Base-by-base conservation (phyloP, 2,888 invertebrate species). In the Sarcophaga rosellei region DNA sequence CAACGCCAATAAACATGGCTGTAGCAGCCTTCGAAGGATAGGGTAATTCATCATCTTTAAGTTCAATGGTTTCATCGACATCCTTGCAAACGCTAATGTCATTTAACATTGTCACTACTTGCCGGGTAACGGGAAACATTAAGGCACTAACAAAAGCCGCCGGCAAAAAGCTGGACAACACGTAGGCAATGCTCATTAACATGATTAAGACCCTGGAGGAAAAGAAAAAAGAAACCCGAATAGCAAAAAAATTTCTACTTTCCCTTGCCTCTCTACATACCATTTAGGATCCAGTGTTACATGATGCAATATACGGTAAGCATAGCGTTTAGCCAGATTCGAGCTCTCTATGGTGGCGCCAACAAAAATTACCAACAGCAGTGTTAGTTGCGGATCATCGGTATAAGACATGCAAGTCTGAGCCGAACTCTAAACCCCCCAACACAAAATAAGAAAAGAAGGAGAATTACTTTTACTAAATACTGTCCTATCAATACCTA, bases 1-100 rank as follows among this genome's bases (percentile, higher is more conserved):
- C 86, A 11, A 80, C 68, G 23, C 86, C 86, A 21, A 80, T 80
- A 57, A 77, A 86, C 23, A 86, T 83, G 4, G 83, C 83, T 61
- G 53, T 86, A 0, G 76, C 63, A 6, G 74, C 80, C 20, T 80
- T 83, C 0, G 86, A 83, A 4, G 82, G 82, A 73, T 86, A 80
- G 15, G 86, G 86, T 1, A 3, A 53, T 44, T 80, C 80, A 63
- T 86, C 86, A 20, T 80, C 82, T n/a, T 79, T 86, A 0, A 59
- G n/a, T 1, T 35, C 12, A 1, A 23, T 17, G 0, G 35, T 35
- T 10, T 83, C 86, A 62, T 83, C 63, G 0, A 77, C 5, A 4
- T 25, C 59, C 21, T 80, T 83, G 35, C 74, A 69, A 20, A 83
- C 47, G 45, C 45, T 47, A 1, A 73, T 57, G 1, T 80, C 59